Conservation (phyloP, 2,797 vertebrate species). For the Bovichtus diacanthus region DNA sequence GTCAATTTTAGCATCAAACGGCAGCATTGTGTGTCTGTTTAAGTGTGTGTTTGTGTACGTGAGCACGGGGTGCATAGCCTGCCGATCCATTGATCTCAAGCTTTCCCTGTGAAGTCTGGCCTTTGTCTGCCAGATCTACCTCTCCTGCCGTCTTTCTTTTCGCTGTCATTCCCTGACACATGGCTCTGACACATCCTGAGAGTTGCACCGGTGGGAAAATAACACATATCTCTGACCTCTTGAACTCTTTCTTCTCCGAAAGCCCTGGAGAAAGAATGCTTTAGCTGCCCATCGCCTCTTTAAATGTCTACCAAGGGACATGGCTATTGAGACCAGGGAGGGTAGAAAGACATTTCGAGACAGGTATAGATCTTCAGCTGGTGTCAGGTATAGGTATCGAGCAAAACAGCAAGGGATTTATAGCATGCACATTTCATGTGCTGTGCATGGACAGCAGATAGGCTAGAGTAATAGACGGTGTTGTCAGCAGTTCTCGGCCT, state of each 20-base stretch:
- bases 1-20: slow-evolving; percentile 78
- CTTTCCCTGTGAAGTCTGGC: slow-evolving; percentile 79
- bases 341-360: slow-evolving; percentile 72
- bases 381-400: slow-evolving; percentile 79
- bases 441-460: slow-evolving; percentile 74
- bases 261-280: slow-evolving; percentile 77
- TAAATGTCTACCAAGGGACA: slow-evolving; percentile 82
- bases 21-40: slow-evolving; percentile 32
- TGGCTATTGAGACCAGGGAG: slow-evolving; percentile 66
- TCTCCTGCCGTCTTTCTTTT: slow-evolving; percentile 74
- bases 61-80: slow-evolving; percentile 51
- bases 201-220: slow-evolving; percentile 78
- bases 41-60: slow-evolving; percentile 29
- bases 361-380: slow-evolving; percentile 81
- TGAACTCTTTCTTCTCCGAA: slow-evolving; percentile 78
- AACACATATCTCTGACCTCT: slow-evolving; percentile 83
- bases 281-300: slow-evolving; percentile 80
- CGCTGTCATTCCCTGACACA: slow-evolving; percentile 83
- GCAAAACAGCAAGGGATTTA: slow-evolving; percentile 82
- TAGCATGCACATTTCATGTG: slow-evolving; percentile 75
- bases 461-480: slow-evolving; percentile 64
- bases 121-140: slow-evolving; percentile 81
- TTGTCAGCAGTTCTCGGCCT: slow-evolving; percentile 79
- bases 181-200: slow-evolving; percentile 80
- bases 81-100: slow-evolving; percentile 81